Base-by-base conservation (phyloP, 2,797 vertebrate species). In the Sebastes matsubarae region DNA sequence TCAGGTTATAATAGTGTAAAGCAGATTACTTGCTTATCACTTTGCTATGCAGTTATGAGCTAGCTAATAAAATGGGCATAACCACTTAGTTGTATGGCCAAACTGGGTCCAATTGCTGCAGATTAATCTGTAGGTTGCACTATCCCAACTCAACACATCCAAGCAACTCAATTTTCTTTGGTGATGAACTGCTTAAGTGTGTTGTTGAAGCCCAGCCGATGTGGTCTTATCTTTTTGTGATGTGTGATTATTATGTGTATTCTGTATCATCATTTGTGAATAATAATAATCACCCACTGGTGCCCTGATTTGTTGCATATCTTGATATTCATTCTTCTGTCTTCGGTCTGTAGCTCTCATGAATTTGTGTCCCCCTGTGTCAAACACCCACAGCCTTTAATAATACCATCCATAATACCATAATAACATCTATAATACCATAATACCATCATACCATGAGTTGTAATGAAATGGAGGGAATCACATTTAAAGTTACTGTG, bases 61-160 rank as follows among this genome's bases (percentile, higher is more conserved):
- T n/a, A 68, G 22, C 66, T 52, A 50, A 71, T 38, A 63, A 76
- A 57, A 75, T 54, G 32, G 22, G 6, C 63, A 30, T 13, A 22
- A 34, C 9, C 24, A 29, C 10, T 79, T 79, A 50, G 38, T 42
- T 18, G 46, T 60, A 20, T 27, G 8, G 5, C 60, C 64, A 72
- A 59, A 75, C 34, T 25, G 59, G 32, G 22, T 32, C 55, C 20
- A 70, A 71, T 79, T 79, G n/a, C 72, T 69, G 54, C 22, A 55
- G 38, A 72, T 78, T 25, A 58, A 68, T 77, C 64, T 73, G 73
- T 68, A 68, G 73, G 71, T 71, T 68, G 58, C 22, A 52, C 46
- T 20, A 18, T 8, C 4, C 46, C 46, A 52, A 52, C 46, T n/a
- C 46, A 52, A 25, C 27, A 69, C 14, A 58, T 34, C 50, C 42